Evolutionary conservation across 2,888 invertebrate genomes (phyloP), one percentile per base, ranked within the genome.

Genomic region (Antitype chi): DNA sequence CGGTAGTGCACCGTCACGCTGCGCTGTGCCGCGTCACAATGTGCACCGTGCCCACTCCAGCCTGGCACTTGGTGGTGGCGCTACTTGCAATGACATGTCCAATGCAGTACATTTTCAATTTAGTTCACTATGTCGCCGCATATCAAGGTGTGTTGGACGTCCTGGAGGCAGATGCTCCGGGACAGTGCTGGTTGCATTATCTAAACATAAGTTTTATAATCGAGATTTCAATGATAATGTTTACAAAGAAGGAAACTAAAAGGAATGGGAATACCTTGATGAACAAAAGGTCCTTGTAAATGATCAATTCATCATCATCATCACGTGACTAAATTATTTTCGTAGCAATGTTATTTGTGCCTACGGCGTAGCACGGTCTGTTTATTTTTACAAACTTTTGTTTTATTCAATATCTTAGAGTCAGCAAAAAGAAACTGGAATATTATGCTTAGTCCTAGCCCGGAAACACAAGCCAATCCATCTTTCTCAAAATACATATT

Each of bases 1-100:
- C 91, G 92, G 89, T 90, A 78, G 57, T 81, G 74, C 62, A n/a
- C 80, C 88, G 94, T 94, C 94, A 94, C 92, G 94, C 93, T 93
- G 93, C 93, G 87, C 88, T 87, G 90, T 82, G 89, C 73, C 88
- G 89, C 90, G 90, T 90, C 89, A 91, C 88, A 85, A 87, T 85
- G 77, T 73, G 70, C 85, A 47, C 63, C 49, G 15, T 66, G 59
- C 23, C 74, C 74, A 71, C 59, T 59, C 32, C 67, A 68, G 68
- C 70, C 23, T 84, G 85, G n/a, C 52, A 53, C 57, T 32, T n/a
- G 13, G 43, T 1, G 3, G 59, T 63, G 75, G 70, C 67, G 32
- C 62, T 53, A 52, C 52, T 53, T 38, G 62, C 15, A 67, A 64
- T 7, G 1, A 28, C 23, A 5, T 57, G 32, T 77, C 43, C 53